Evolutionary conservation across 2,113 vertebrate species (phyloP), one percentile per base, ranked within the genome.

Genomic region (Phrynosoma platyrhinos): DNA sequence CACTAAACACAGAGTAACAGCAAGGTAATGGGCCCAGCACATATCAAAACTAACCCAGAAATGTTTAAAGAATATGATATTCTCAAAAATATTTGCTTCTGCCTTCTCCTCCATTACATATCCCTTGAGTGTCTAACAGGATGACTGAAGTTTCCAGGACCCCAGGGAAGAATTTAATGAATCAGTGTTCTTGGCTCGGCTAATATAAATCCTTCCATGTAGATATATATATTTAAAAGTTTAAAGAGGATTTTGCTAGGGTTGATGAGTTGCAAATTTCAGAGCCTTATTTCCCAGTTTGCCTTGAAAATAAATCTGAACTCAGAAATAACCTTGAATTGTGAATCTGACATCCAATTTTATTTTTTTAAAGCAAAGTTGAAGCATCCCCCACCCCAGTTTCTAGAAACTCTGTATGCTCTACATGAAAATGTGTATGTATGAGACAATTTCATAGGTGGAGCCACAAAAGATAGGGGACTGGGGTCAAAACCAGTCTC

Each of bases 261-360:
- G 66, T 72, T 58, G 42, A 71, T 30, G 64, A 71, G 91, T 69
- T 93, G 75, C 66, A 94, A 85, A 93, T 94, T 90, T 92, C 90
- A 93, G 94, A 88, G 62, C 32, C 86, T 90, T 88, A 78, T 88
- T 94, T 77, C 0, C 27, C 89, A 23, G 69, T 9, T 91, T 91
- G 82, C 83, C 92, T 94, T 95, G 90, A 94, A 95, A 94, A 92
- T 87, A 94, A 93, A 90, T 94, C 94, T 92, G 94, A 93, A 95
- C 42, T 6, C 89, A 30, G 91, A 93, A 94, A 93, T 92, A 93
- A 95, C 90, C 90, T 94, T 85, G 85, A 94, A 82, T 81, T 93
- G 36, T 68, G 87, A 94, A 94, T 92, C 30, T 69, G 14, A 40
- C 32, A 58, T 40, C n/a, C 47, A 53, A 55, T 79, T 53, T 80